phyloP scores from a whole-genome alignment of 2,888 invertebrate genomes.

The Volucella inflata region DNA sequence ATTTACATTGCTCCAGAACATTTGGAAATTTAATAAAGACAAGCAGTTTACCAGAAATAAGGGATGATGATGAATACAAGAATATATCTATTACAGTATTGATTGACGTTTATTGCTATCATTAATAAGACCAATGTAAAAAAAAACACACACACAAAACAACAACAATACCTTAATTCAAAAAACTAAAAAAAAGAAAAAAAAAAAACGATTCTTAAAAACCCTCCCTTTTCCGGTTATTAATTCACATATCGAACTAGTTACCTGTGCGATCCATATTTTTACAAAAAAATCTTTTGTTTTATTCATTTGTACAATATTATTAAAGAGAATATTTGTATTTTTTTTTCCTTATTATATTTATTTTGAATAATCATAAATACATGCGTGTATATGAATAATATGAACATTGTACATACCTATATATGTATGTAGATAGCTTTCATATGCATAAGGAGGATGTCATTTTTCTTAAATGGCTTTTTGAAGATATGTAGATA shows the following conservation, averaged over 20 bases:
- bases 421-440: too few species aligned
- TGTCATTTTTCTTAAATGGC: too few species aligned
- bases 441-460: too few species aligned
- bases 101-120: constrained; percentile 75
- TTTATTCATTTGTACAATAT: not conserved
- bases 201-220: not conserved
- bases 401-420: too few species aligned
- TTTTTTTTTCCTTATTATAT: not conserved
- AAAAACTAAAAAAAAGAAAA: too few species aligned
- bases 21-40: constrained; percentile 71
- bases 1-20: constrained; percentile 65
- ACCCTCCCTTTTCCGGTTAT: too few species aligned
- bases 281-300: too few species aligned
- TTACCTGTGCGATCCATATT: too few species aligned
- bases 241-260: too few species aligned
- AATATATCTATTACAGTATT: constrained; percentile 73
- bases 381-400: too few species aligned
- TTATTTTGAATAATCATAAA: too few species aligned
- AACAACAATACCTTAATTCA: not conserved
- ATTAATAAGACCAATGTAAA: constrained; percentile 34
- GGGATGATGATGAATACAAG: constrained; percentile 70
- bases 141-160: constrained; percentile 54
- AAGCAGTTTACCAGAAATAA: constrained; percentile 56
- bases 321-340: not conserved
- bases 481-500: too few species aligned